These are phyloP conservation scores for Mobula birostris DNA, from an alignment of 2,113 vertebrate genomes.

Conservation along the genomic window DNA sequence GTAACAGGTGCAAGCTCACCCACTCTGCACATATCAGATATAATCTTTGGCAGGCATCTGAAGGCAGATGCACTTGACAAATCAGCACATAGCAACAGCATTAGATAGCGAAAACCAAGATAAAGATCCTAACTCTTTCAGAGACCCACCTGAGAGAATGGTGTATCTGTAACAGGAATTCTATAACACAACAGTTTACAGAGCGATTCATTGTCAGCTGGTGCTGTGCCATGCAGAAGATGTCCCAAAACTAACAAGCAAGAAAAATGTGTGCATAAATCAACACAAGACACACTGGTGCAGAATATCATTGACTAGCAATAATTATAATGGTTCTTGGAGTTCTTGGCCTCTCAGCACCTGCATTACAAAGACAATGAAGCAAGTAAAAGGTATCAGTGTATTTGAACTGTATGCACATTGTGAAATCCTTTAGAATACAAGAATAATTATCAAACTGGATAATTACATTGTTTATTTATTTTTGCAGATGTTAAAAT, in stretches of 20 bases:
- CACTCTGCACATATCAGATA: conserved; percentile 36
- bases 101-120: conserved; percentile 16
- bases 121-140: conserved; percentile 30
- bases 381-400: background rate
- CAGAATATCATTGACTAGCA: conserved; percentile 7
- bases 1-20: conserved; percentile 32
- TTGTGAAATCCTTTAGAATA: background rate
- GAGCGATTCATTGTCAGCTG: background rate
- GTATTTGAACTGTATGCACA: background rate
- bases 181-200: conserved; percentile 1
- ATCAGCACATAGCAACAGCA: conserved; percentile 13
- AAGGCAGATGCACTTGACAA: conserved; percentile 33
- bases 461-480: background rate
- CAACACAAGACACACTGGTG: background rate
- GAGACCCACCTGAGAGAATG: conserved; percentile 29
- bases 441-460: background rate
- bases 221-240: background rate
- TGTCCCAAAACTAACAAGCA: conserved; percentile 17
- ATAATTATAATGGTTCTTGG: background rate
- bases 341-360: background rate
- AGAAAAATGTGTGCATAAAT: background rate
- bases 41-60: conserved; percentile 35
- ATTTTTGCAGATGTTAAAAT: background rate
- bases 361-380: background rate
- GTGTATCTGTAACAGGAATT: conserved; percentile 13